Base-by-base conservation (phyloP, 1,140 invertebrate species). In the Magallana ariakensis region DNA sequence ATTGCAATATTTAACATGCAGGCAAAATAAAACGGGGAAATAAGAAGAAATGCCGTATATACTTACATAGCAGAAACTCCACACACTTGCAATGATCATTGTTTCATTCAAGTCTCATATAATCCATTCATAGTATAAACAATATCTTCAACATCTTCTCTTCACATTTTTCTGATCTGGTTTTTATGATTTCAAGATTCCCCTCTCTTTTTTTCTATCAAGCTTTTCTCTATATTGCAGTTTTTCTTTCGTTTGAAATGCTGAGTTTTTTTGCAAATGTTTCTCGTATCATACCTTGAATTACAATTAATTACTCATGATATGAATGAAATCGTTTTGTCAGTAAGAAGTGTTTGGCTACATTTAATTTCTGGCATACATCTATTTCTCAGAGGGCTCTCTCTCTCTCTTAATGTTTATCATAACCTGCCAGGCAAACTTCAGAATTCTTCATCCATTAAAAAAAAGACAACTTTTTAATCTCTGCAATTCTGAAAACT, bases 401-500 rank as follows among this genome's bases (percentile, higher is more conserved):
- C 22, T 26, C 11, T 22, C 33, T 46, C 33, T 46, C 33, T 46
- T 46, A 75, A 75, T 75, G 66, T 75, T 75, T 75, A 75, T 75
- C 66, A 75, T 75, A 75, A 13, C 66, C 19, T 75, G 66, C 66
- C 66, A 75, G 22, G 22, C 19, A 13, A 13, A 75, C 22, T 26
- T 75, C 33, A 75, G 66, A 75, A 75, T 75, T 26, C 33, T 75
- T 75, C 66, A 75, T 75, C 66, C 66, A 75, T 75, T 75, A 75
- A 75, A 46, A 46, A 75, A 75, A 75, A 75, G 66, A 75, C 66
- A 75, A 75, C 66, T 75, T 75, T 46, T 75, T 75, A 75, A 75
- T 75, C 66, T 75, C 66, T 75, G 66, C 66, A 75, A 75, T 75
- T 75, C 66, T 75, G 66, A 75, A 75, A 75, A 75, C 66, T 75